phyloP scores from a whole-genome alignment of 2,888 invertebrate genomes.

The Andrena praecox region DNA sequence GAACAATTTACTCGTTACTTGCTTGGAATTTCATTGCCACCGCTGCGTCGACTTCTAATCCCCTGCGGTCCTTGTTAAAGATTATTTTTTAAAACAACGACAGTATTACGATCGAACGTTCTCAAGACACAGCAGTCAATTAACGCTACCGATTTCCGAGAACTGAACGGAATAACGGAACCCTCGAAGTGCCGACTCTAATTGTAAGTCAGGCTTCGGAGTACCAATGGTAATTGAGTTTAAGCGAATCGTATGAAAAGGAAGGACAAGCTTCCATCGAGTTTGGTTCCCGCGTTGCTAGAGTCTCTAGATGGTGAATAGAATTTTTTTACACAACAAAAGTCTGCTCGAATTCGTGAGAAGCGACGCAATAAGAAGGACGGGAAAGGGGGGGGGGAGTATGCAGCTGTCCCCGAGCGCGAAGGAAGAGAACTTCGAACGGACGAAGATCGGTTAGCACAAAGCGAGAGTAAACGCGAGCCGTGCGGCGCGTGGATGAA shows the following conservation, averaged over 20 bases:
- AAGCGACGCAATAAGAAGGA: no score
- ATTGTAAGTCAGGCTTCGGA: no score
- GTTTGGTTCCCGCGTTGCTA: no score
- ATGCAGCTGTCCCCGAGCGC: neutral
- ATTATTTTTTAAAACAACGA: neutral
- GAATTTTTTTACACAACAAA: no score
- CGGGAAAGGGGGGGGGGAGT: no score
- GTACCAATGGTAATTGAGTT: no score
- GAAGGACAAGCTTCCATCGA: no score
- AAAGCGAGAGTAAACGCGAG: constrained; percentile 19
- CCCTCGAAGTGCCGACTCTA: no score
- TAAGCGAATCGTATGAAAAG: no score
- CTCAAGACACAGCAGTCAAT: neutral
- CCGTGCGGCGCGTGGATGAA: neutral
- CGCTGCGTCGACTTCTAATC: neutral
- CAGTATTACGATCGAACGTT: neutral
- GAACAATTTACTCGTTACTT: neutral
- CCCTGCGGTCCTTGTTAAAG: neutral
- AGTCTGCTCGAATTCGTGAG: no score
- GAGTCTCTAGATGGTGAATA: no score
- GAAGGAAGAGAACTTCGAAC: constrained; percentile 13
- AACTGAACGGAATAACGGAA: neutral
- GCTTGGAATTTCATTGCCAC: neutral
- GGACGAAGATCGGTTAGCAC: constrained; percentile 45
- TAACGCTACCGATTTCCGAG: neutral